Conservation (phyloP, 2,113 vertebrate species). For the Axis porcinus region DNA sequence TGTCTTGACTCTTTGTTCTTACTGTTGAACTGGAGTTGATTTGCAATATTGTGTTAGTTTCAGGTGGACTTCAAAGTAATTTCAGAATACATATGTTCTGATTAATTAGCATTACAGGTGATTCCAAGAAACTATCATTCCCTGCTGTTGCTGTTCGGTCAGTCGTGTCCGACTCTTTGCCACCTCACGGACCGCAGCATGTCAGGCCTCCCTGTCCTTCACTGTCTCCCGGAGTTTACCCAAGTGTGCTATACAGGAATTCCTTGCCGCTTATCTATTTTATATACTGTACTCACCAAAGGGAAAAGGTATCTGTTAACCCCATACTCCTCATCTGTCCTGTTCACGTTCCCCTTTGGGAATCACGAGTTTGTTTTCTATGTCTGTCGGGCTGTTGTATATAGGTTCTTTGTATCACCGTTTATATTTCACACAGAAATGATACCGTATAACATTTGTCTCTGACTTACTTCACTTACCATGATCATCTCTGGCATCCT, state of each 20-base stretch:
- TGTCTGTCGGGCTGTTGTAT: background rate
- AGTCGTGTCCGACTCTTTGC: background rate
- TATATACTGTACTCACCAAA: background rate
- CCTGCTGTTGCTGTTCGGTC: background rate
- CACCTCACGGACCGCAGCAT: accelerated
- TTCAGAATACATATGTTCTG: too few species aligned
- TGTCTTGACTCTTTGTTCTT: background rate
- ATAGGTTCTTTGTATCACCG: background rate
- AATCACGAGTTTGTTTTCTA: background rate
- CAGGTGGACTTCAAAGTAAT: background rate
- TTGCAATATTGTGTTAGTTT: background rate
- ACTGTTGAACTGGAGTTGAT: background rate
- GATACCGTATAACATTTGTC: background rate
- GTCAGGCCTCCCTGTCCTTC: background rate
- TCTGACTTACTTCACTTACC: background rate
- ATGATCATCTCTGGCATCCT: background rate
- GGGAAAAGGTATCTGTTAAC: background rate
- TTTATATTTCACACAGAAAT: background rate
- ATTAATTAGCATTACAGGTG: background rate
- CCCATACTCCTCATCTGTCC: background rate
- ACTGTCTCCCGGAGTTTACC: background rate
- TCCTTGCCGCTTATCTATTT: background rate
- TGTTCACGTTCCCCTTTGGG: background rate
- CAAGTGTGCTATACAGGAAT: background rate
- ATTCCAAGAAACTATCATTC: background rate